phyloP scores from a whole-genome alignment of 2,113 vertebrate genomes.

The Herpetotheres cachinnans region DNA sequence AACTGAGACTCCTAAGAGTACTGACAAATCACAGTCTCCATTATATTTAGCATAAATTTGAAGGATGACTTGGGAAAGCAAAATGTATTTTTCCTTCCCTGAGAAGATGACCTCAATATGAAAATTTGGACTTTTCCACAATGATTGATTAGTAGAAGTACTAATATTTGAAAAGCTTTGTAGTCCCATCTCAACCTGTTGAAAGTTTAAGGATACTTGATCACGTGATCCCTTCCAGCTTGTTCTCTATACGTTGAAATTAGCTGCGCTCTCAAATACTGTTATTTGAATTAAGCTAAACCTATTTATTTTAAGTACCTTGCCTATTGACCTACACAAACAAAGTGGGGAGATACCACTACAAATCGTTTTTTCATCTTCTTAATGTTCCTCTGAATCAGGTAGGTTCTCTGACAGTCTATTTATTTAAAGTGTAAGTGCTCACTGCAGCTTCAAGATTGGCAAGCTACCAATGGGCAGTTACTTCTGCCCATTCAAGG shows the following conservation, averaged over 20 bases:
- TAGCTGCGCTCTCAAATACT: conserved; percentile 33
- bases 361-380: conserved; percentile 17
- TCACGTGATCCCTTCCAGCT: not conserved
- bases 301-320: conserved; percentile 17
- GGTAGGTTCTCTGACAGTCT: not conserved
- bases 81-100: not conserved
- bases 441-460: not conserved
- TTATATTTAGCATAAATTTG: not conserved
- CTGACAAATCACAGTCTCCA: not conserved
- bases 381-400: conserved; percentile 16
- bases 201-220: not conserved
- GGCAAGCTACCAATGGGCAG: not conserved
- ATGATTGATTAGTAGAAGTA: not conserved
- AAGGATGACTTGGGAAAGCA: not conserved
- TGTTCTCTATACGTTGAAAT: conserved; percentile 16
- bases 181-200: not conserved
- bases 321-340: conserved; percentile 20
- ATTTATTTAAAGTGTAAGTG: not conserved
- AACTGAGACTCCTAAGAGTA: not conserved
- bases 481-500: not conserved
- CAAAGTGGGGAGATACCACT: not conserved
- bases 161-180: not conserved
- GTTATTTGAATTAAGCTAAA: conserved; percentile 48
- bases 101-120: not conserved
- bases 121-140: not conserved